Percentiles rank a stretch among this genome's conserved stretches.
Conservation (phyloP, 2,113 vertebrate species). For the Regulus satrapa region DNA sequence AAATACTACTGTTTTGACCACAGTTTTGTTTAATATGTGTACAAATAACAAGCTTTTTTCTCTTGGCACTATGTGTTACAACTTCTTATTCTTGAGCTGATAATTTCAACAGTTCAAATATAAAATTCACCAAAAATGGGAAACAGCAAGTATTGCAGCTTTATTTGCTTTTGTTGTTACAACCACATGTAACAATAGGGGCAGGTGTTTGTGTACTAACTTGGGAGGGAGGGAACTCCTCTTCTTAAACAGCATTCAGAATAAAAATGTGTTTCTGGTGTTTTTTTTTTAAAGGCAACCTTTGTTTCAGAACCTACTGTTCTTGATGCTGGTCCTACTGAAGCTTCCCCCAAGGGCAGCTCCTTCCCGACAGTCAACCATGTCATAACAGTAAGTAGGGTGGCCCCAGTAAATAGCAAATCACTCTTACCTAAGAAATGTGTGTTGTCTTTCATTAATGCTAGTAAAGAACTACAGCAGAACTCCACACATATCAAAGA, state of each 20-base stretch:
- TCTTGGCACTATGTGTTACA: not conserved
- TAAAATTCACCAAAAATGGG: not conserved
- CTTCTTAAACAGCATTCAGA: not conserved
- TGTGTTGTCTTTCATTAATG: not conserved
- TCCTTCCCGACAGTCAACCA: conserved; percentile 63
- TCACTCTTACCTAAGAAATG: not conserved
- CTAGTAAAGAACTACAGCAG: not conserved
- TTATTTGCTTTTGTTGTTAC: not conserved
- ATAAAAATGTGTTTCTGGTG: not conserved
- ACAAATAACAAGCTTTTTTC: not conserved
- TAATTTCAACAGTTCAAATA: not conserved
- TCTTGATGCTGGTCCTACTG: conserved; percentile 11
- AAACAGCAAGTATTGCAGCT: not conserved
- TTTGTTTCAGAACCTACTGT: not conserved
- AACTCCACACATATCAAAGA: not conserved
- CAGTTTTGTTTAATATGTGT: not conserved
- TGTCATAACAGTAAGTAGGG: conserved; percentile 72
- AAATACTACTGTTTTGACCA: not conserved
- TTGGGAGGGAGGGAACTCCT: not conserved
- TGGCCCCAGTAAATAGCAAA: not conserved
- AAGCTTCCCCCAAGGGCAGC: conserved; percentile 38
- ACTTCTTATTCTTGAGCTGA: not conserved
- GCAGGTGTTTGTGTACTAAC: not conserved
- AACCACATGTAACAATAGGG: not conserved
- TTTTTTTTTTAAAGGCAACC: conserved; percentile 38